Conservation (phyloP, 2,888 invertebrate genomes). For the Alcis repandata region DNA sequence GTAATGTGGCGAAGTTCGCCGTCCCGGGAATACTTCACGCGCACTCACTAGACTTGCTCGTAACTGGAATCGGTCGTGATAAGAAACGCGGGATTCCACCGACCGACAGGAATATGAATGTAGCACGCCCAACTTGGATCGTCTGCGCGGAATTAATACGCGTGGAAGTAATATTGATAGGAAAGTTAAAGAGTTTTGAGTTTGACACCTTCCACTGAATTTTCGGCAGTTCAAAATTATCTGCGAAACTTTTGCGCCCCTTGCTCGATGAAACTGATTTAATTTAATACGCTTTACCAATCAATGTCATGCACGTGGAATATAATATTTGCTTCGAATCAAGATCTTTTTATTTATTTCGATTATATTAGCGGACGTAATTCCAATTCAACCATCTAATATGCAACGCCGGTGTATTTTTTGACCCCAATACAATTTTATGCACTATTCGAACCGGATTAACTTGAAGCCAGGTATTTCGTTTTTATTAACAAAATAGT, state of each 20-base stretch:
- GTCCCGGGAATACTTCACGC: slow-evolving; percentile 67
- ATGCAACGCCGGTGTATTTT: slow-evolving; percentile 27
- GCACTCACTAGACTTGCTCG: slow-evolving; percentile 60
- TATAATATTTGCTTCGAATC: neutral
- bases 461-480: slow-evolving; percentile 4
- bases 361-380: neutral
- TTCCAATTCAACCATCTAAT: slow-evolving; percentile 36
- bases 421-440: slow-evolving; percentile 38
- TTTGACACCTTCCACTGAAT: slow-evolving; percentile 33
- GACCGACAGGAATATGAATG: slow-evolving; percentile 56
- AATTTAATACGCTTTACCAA: slow-evolving; percentile 22
- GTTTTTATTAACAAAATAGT: slow-evolving; percentile 6
- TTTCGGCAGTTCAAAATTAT: slow-evolving; percentile 26
- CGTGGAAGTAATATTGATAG: slow-evolving; percentile 48
- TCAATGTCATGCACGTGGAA: neutral
- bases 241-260: slow-evolving; percentile 18
- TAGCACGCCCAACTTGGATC: slow-evolving; percentile 41
- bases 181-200: slow-evolving; percentile 41
- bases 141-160: slow-evolving; percentile 48
- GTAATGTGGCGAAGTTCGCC: slow-evolving; percentile 72
- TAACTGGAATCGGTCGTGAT: slow-evolving; percentile 59
- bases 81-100: slow-evolving; percentile 46
- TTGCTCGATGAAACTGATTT: slow-evolving; percentile 15
- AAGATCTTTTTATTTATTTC: neutral
- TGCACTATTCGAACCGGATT: slow-evolving; percentile 1